Conservation (phyloP, 2,113 vertebrate species). For the Hippocampus abdominalis region DNA sequence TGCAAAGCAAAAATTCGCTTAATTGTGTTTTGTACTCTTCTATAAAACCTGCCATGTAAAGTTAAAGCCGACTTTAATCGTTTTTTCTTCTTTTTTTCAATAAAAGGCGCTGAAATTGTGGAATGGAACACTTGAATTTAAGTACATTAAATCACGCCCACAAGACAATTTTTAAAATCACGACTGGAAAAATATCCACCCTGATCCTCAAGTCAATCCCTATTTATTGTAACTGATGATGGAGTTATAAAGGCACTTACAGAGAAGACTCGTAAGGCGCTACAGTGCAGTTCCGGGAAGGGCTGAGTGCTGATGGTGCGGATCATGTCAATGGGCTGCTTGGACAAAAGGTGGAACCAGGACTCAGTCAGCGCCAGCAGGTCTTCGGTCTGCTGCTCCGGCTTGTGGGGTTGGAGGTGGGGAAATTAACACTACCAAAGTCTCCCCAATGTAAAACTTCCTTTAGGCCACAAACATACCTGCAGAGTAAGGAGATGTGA, state of each 20-base stretch:
- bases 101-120: too few relatives aligned
- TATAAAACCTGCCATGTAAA: too few relatives aligned
- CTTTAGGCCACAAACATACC: slow-evolving; percentile 63
- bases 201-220: not conserved
- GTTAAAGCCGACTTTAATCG: too few relatives aligned
- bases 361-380: slow-evolving; percentile 86
- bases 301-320: slow-evolving; percentile 87
- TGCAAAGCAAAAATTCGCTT: not conserved
- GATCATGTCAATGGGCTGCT: slow-evolving; percentile 84
- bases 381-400: slow-evolving; percentile 92
- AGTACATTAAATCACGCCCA: too few relatives aligned
- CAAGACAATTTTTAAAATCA: too few relatives aligned
- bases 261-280: slow-evolving; percentile 82
- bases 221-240: not conserved
- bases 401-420: slow-evolving; percentile 52
- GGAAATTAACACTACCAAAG: not conserved
- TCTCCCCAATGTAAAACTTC: not conserved
- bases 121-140: too few relatives aligned
- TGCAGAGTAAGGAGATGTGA: slow-evolving; percentile 82
- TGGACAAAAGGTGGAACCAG: slow-evolving; percentile 84
- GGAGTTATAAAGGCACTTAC: slow-evolving; percentile 66
- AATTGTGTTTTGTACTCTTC: not conserved
- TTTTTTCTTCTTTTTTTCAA: too few relatives aligned
- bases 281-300: slow-evolving; percentile 90
- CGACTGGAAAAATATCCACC: too few relatives aligned